These are phyloP conservation scores for Semaprochilodus insignis DNA, from an alignment of 2,797 vertebrate species.

Conservation along the genomic window DNA sequence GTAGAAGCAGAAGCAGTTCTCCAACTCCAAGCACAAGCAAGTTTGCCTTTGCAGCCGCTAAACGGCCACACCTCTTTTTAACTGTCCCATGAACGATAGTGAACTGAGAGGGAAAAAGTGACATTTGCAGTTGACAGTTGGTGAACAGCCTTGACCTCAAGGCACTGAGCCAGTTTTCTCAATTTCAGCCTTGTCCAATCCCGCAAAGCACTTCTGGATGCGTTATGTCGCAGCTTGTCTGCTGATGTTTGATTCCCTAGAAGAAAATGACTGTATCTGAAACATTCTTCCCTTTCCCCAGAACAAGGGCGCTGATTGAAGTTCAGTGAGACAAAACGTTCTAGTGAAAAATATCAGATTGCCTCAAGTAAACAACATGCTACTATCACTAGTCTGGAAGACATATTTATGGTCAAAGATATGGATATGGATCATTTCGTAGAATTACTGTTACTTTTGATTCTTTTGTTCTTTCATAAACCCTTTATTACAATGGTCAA, in stretches of 20 bases:
- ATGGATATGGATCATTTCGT: too few species aligned
- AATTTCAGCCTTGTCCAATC: background rate
- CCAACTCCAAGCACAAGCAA: constrained; percentile 77
- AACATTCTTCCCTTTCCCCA: background rate
- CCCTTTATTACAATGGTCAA: too few species aligned
- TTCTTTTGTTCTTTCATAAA: too few species aligned
- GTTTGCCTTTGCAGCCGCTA: constrained; percentile 64
- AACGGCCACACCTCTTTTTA: constrained; percentile 54
- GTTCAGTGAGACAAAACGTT: background rate
- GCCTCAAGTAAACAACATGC: background rate
- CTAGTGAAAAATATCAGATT: background rate
- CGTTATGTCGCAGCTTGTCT: background rate
- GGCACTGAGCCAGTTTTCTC: background rate
- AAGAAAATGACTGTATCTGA: background rate
- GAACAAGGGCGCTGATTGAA: background rate
- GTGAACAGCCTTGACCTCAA: constrained; percentile 17
- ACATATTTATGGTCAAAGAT: too few species aligned
- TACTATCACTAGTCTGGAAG: background rate
- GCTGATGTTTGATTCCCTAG: background rate
- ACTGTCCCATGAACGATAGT: constrained; percentile 57
- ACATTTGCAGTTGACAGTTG: constrained; percentile 14
- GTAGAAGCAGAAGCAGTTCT: constrained; percentile 66
- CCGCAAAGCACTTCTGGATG: background rate
- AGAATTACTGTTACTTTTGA: too few species aligned
- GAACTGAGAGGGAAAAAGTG: constrained; percentile 11